Evolutionary conservation across 2,797 vertebrate species (phyloP).

Genomic region (Acrossocheilus wenchowensis): DNA sequence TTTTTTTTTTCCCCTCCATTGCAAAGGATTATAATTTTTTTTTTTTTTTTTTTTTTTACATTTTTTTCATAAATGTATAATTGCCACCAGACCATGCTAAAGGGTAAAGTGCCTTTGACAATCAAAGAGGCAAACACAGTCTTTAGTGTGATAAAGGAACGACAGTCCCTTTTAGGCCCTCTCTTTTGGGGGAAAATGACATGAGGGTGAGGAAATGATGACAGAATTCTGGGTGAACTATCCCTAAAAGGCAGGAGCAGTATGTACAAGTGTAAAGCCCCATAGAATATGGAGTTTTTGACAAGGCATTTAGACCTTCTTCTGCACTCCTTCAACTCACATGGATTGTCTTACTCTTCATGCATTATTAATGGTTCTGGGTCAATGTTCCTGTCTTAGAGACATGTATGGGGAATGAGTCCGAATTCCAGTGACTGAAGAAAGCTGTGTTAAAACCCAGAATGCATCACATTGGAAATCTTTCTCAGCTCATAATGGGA

Average conservation of each 20-base stretch:
- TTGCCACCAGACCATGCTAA: neutral
- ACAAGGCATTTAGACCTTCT: slow-evolving; percentile 37
- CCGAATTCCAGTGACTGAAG: slow-evolving; percentile 10
- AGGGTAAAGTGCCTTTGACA: neutral
- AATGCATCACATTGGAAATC: slow-evolving; percentile 19
- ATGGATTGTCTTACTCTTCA: slow-evolving; percentile 48
- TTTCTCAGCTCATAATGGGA: neutral
- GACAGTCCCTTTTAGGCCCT: neutral
- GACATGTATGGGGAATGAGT: slow-evolving; percentile 7
- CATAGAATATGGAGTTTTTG: slow-evolving; percentile 42
- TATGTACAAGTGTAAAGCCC: slow-evolving; percentile 38
- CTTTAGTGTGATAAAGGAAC: neutral
- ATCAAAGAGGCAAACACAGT: neutral
- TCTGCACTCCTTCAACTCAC: slow-evolving; percentile 8
- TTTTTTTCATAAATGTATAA: neutral
- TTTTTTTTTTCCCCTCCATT: neutral
- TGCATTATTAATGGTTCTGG: slow-evolving; percentile 53
- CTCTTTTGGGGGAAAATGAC: neutral
- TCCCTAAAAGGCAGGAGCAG: neutral
- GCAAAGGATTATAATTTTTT: neutral
- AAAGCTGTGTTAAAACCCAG: slow-evolving; percentile 23
- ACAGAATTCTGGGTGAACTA: neutral
- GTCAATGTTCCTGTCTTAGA: slow-evolving; percentile 46
- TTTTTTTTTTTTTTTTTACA: no score
- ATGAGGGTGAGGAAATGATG: neutral